Conservation (phyloP, 2,888 invertebrate genomes). For the Achlya flavicornis region DNA sequence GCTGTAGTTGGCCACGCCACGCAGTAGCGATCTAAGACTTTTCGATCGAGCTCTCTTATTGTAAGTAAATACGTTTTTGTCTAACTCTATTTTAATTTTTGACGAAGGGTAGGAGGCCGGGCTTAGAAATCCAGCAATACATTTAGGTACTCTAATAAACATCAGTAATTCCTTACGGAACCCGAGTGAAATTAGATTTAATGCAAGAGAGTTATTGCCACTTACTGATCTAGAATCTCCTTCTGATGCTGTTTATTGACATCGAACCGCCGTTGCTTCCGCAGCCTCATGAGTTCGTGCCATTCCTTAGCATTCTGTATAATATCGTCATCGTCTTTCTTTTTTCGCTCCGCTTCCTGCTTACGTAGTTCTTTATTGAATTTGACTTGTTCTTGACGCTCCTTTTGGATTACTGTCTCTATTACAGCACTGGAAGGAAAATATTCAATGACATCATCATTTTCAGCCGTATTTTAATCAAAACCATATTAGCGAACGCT, state of each 20-base stretch:
- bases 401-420: conserved; percentile 72
- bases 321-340: conserved; percentile 58
- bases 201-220: conserved; percentile 9
- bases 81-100: too few species aligned
- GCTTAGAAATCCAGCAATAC: too few species aligned
- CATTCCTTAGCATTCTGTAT: conserved; percentile 65
- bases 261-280: conserved; percentile 52
- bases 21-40: too few species aligned
- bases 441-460: background rate
- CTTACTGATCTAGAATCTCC: conserved; percentile 71
- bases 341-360: conserved; percentile 54
- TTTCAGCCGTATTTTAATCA: too few species aligned
- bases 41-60: too few species aligned
- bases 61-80: too few species aligned
- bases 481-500: too few species aligned
- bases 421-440: conserved; percentile 66
- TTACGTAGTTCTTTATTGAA: conserved; percentile 59
- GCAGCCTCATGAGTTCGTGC: conserved; percentile 52
- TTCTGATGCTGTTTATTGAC: conserved; percentile 66
- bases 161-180: background rate
- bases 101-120: too few species aligned
- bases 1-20: too few species aligned
- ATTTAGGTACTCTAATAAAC: too few species aligned
- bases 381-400: conserved; percentile 68
- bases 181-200: background rate